Evolutionary conservation across 1,140 invertebrate genomes (phyloP).

Genomic region (Rhagoletis pomonella): DNA sequence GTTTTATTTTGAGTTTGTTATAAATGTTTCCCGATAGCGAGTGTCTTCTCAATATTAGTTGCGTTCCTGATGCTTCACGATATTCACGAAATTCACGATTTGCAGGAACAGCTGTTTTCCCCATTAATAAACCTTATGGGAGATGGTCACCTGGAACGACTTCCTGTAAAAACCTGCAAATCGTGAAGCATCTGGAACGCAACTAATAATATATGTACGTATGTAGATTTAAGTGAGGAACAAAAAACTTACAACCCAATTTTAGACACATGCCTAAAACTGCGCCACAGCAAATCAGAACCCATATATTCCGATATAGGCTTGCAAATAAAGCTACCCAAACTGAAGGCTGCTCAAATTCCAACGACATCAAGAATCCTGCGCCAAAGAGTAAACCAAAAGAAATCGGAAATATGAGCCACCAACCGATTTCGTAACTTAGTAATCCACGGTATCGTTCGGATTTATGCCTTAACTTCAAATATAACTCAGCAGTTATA

Average conservation of each 20-base stretch:
- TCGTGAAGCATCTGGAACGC: too few species aligned
- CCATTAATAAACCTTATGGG: too few species aligned
- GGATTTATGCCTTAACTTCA: conserved; percentile 56
- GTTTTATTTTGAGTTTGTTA: too few species aligned
- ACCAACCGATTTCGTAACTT: conserved; percentile 60
- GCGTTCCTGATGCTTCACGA: too few species aligned
- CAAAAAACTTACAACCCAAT: conserved; percentile 64
- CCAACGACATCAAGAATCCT: conserved; percentile 65
- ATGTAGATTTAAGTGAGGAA: too few species aligned
- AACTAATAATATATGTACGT: too few species aligned
- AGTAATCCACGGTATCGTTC: conserved; percentile 48
- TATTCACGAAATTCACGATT: too few species aligned
- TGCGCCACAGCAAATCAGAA: conserved; percentile 62
- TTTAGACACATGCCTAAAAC: conserved; percentile 65
- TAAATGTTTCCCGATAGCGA: too few species aligned
- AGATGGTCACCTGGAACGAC: too few species aligned
- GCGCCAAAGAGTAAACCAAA: conserved; percentile 63
- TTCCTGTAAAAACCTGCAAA: too few species aligned
- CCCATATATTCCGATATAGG: conserved; percentile 64
- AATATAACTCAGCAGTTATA: conserved; percentile 63
- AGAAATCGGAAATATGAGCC: conserved; percentile 59
- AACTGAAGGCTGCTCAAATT: conserved; percentile 66
- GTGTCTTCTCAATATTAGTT: too few species aligned
- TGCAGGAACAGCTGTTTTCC: too few species aligned
- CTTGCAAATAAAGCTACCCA: conserved; percentile 69